Base-by-base conservation (phyloP, 2,888 invertebrate species). In the Eumerus sabulonum region DNA sequence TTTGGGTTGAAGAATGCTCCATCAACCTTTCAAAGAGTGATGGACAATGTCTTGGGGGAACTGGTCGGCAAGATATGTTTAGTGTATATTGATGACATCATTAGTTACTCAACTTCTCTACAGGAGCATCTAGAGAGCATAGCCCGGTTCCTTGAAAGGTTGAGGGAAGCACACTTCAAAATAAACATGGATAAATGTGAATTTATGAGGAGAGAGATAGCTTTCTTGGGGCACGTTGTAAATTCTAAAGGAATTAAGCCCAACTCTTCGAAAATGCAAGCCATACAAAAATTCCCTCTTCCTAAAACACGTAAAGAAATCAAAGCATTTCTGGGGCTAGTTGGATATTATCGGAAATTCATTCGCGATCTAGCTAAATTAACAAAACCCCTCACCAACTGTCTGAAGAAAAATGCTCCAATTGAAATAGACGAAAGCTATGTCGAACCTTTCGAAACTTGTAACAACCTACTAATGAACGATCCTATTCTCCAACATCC, bases 281-380 rank as follows among this genome's bases (percentile, higher is more conserved):
- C 44, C 17, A 59, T 59, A n/a, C 16, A 59, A 59, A 45, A 59
- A n/a, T 45, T 59, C n/a, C n/a, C n/a, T n/a, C 27, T 59, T n/a
- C 47, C 59, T 13, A 59, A 47, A 59, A 45, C 59, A 19, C 59
- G 47, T 9, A 47, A 19, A 5, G 45, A 59, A 35, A 59, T 59
- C n/a, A 59, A 47, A 13, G 47, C 59, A 2, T 56, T 56, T 40
- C 12, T 56, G 19, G 56, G 56, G 1, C 9, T 56, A 35, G 14
- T 51, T n/a, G 64, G 54, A 12, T 64, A 54, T 17, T 64, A 64
- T 13, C 19, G 64, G 7, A 54, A 64, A 44, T 45, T 50, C 13
- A 50, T 62, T 1, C 48, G 50, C 48, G 62, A 62, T 14, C 27
- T 62, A 11, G 62, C 62, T 12, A 62, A 62, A 42, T n/a, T 50